Conservation (phyloP, 2,113 vertebrate genomes). For the Thymallus thymallus region DNA sequence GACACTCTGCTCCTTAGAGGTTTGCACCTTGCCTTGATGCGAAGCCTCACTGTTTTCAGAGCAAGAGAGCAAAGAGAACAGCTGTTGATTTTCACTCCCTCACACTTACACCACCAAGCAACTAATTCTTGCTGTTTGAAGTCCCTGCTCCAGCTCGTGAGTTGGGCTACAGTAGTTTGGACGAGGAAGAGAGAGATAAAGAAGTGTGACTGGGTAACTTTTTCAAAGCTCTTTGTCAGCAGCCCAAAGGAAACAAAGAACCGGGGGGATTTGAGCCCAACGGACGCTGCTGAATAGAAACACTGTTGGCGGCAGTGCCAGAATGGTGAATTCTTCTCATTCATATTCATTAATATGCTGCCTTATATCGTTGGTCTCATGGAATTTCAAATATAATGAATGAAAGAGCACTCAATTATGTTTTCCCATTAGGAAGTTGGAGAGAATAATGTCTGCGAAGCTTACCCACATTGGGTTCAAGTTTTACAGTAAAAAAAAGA, state of each 20-base stretch:
- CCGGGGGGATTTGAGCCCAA: constrained; percentile 3
- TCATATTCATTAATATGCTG: constrained; percentile 47
- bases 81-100: constrained; percentile 45
- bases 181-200: constrained; percentile 5
- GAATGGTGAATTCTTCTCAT: constrained; percentile 22
- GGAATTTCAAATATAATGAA: constrained; percentile 51
- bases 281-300: constrained; percentile 8
- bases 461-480: too few species aligned
- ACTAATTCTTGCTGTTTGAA: constrained; percentile 55
- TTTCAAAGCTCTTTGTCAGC: constrained; percentile 33
- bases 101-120: constrained; percentile 45
- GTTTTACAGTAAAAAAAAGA: too few species aligned
- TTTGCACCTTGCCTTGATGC: constrained; percentile 61
- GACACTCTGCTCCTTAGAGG: constrained; percentile 45
- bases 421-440: constrained; percentile 36
- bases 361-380: constrained; percentile 19
- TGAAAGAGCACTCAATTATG: constrained; percentile 49
- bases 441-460: constrained; percentile 20
- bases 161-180: constrained; percentile 18
- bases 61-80: constrained; percentile 45
- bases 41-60: constrained; percentile 50
- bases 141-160: constrained; percentile 29
- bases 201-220: constrained; percentile 3
- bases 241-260: constrained; percentile 28
- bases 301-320: constrained; percentile 1